Evolutionary conservation across 2,113 vertebrate genomes (phyloP).

Genomic region (Phrynocephalus versicolor): DNA sequence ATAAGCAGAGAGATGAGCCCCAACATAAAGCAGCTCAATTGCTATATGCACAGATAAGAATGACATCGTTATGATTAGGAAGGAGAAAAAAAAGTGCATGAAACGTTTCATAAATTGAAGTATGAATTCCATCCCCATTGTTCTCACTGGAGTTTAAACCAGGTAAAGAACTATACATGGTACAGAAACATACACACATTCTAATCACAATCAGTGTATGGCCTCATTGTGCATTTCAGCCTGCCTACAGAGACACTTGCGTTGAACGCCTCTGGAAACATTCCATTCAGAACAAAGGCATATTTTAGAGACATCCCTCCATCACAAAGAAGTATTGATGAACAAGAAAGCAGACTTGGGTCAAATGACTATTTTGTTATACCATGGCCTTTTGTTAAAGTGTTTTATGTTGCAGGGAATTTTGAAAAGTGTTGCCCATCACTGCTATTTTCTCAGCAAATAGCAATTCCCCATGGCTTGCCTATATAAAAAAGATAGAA

Average conservation of each 20-base stretch:
- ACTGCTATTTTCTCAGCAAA: slow-evolving; percentile 55
- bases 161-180: slow-evolving; percentile 67
- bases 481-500: slow-evolving; percentile 12
- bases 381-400: slow-evolving; percentile 79
- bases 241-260: slow-evolving; percentile 65
- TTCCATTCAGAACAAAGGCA: slow-evolving; percentile 78
- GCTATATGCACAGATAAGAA: too few relatives aligned
- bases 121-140: not conserved
- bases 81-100: not conserved
- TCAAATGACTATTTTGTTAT: slow-evolving; percentile 76
- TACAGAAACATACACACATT: slow-evolving; percentile 63
- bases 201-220: slow-evolving; percentile 66
- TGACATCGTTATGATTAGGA: too few relatives aligned
- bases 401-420: slow-evolving; percentile 65
- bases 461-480: slow-evolving; percentile 45
- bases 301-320: slow-evolving; percentile 71
- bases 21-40: too few relatives aligned
- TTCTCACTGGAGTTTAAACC: slow-evolving; percentile 44
- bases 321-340: slow-evolving; percentile 83
- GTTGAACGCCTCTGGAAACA: slow-evolving; percentile 74
- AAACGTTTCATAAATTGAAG: not conserved
- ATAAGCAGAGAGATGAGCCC: too few relatives aligned
- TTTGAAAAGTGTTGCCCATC: slow-evolving; percentile 75
- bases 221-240: slow-evolving; percentile 68
- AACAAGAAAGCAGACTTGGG: slow-evolving; percentile 72